Conservation (phyloP, 1,140 invertebrate genomes). For the Trinorchestia longiramus region DNA sequence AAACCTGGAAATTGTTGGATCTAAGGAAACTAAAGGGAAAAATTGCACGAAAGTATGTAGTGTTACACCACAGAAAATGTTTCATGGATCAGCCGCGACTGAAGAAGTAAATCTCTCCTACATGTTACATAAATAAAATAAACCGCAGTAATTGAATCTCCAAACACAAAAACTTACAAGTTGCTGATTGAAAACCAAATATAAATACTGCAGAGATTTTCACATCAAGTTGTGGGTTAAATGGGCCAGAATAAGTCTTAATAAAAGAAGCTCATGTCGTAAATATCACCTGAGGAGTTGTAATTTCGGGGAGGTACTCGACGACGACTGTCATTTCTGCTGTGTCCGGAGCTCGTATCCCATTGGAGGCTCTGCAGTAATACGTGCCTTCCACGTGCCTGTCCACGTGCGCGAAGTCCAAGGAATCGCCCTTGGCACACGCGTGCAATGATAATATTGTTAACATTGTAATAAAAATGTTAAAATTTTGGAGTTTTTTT, state of each 20-base stretch:
- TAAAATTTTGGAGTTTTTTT: too few species aligned
- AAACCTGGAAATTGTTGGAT: too few species aligned
- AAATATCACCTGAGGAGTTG: slow-evolving; percentile 8
- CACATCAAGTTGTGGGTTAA: background rate
- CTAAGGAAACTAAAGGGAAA: too few species aligned
- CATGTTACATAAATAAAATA: background rate
- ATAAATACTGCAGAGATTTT: background rate
- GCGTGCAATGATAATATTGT: background rate
- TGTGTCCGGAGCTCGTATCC: background rate
- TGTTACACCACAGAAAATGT: too few species aligned
- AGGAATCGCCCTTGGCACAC: background rate
- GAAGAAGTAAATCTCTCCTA: background rate
- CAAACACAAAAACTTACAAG: background rate
- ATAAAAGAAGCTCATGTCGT: background rate
- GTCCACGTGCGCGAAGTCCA: slow-evolving; percentile 50
- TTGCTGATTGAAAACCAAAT: background rate
- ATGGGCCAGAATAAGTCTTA: background rate
- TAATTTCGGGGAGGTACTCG: slow-evolving; percentile 53
- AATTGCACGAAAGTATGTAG: too few species aligned
- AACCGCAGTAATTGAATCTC: background rate
- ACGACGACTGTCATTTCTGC: slow-evolving; percentile 47
- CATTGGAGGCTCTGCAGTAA: slow-evolving; percentile 47
- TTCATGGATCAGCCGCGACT: too few species aligned
- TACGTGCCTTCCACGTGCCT: slow-evolving; percentile 55
- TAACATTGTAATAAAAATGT: too few species aligned